These are phyloP conservation scores for Pyrrhura leucotis DNA, from an alignment of 2,797 vertebrate species.

Conservation along the genomic window DNA sequence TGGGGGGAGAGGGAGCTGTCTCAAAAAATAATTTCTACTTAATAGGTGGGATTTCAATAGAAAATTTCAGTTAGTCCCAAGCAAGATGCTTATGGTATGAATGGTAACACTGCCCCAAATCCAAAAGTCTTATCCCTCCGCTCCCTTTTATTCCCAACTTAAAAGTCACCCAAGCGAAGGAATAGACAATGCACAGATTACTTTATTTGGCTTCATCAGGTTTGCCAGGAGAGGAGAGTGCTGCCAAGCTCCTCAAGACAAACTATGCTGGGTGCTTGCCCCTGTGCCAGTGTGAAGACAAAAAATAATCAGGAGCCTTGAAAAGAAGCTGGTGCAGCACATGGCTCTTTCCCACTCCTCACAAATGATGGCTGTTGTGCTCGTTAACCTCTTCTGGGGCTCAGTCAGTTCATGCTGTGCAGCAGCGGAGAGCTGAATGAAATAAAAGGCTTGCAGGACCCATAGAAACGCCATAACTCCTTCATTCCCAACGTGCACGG, in stretches of 20 bases:
- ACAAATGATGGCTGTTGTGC: conserved; percentile 93
- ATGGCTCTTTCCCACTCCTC: conserved; percentile 96
- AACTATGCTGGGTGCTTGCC: conserved; percentile 74
- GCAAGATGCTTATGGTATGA: conserved; percentile 1
- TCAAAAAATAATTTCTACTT: conserved; percentile 66
- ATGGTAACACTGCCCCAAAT: not conserved
- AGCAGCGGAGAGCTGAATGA: conserved; percentile 79
- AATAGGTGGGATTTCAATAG: conserved; percentile 56
- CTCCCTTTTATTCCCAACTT: not conserved
- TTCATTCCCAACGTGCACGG: conserved; percentile 51
- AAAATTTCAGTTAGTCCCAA: conserved; percentile 30
- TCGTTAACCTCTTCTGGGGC: conserved; percentile 89
- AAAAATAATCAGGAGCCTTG: conserved; percentile 70
- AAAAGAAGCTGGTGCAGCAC: conserved; percentile 83
- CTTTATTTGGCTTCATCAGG: conserved; percentile 23
- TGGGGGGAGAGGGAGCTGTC: not conserved
- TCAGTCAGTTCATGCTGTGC: conserved; percentile 84
- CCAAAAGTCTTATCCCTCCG: not conserved
- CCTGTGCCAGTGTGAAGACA: conserved; percentile 73
- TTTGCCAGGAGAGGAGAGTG: conserved; percentile 52
- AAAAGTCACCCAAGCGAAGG: conserved; percentile 50
- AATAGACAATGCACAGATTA: conserved; percentile 50
- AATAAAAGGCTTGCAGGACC: conserved; percentile 80
- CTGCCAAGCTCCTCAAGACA: conserved; percentile 65
- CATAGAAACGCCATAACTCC: conserved; percentile 70